Conservation (phyloP, 1,140 invertebrate genomes). For the Anastrepha obliqua region DNA sequence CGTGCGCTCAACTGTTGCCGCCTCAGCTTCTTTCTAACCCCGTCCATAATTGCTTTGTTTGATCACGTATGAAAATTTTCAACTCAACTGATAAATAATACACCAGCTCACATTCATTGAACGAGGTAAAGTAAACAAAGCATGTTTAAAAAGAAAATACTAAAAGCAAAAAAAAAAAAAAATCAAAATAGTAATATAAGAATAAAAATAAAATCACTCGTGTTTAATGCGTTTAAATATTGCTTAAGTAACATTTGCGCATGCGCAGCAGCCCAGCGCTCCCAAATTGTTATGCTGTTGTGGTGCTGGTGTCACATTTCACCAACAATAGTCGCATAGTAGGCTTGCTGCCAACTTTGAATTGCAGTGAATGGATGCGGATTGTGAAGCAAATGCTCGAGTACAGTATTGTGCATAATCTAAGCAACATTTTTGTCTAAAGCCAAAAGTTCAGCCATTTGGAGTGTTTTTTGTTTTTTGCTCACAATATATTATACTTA, state of each 20-base stretch:
- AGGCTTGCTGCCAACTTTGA: neutral
- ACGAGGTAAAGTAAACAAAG: slow-evolving; percentile 19
- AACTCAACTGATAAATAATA: neutral
- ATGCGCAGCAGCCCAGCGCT: neutral
- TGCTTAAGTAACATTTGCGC: neutral
- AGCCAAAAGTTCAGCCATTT: no score
- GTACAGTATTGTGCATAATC: no score
- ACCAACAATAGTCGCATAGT: neutral
- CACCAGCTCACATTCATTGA: neutral
- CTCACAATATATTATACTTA: no score
- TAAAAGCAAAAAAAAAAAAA: no score
- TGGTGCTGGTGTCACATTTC: slow-evolving; percentile 21
- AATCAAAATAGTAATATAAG: neutral
- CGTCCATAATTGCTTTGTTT: slow-evolving; percentile 16
- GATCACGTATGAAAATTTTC: slow-evolving; percentile 41
- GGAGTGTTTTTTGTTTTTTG: no score
- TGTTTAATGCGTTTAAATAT: neutral
- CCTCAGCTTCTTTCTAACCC: neutral
- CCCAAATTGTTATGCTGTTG: neutral
- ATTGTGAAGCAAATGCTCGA: neutral
- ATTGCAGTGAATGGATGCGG: neutral
- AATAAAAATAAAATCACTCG: neutral
- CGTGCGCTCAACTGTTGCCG: slow-evolving; percentile 45
- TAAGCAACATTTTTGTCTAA: no score
- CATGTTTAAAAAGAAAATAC: neutral